Evolutionary conservation across 2,113 vertebrate genomes (phyloP).

Genomic region (Pluvianellus socialis): DNA sequence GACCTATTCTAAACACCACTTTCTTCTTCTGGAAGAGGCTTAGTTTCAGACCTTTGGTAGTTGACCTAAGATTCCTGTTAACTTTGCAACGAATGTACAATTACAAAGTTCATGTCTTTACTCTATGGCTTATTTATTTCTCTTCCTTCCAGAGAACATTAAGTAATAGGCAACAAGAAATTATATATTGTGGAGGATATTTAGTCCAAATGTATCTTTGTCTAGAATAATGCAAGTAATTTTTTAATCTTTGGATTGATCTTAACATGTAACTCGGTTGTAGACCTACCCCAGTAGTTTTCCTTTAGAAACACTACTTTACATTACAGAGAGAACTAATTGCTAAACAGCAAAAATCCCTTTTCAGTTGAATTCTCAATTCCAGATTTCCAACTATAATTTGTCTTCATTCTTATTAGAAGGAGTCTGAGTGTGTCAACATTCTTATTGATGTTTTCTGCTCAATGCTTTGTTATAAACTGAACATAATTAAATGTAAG

Average conservation of each 20-base stretch:
- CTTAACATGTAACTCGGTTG: not conserved
- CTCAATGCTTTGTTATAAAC: constrained; percentile 48
- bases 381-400: constrained; percentile 33
- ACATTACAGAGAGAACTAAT: constrained; percentile 17
- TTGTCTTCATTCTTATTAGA: constrained; percentile 41
- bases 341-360: constrained; percentile 6
- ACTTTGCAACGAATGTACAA: not conserved
- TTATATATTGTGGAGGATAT: not conserved
- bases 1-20: not conserved
- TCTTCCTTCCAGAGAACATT: constrained; percentile 13
- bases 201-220: constrained; percentile 2
- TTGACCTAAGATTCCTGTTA: constrained; percentile 7
- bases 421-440: constrained; percentile 35
- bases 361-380: constrained; percentile 20
- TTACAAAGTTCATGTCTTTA: not conserved
- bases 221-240: not conserved
- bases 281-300: constrained; percentile 19
- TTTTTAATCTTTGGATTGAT: constrained; percentile 49
- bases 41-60: not conserved
- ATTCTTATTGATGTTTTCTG: constrained; percentile 51
- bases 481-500: constrained; percentile 62
- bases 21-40: not conserved
- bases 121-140: not conserved
- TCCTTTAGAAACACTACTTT: not conserved
- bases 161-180: constrained; percentile 1